Conservation (phyloP, 1,140 invertebrate species). For the Reticulitermes speratus region DNA sequence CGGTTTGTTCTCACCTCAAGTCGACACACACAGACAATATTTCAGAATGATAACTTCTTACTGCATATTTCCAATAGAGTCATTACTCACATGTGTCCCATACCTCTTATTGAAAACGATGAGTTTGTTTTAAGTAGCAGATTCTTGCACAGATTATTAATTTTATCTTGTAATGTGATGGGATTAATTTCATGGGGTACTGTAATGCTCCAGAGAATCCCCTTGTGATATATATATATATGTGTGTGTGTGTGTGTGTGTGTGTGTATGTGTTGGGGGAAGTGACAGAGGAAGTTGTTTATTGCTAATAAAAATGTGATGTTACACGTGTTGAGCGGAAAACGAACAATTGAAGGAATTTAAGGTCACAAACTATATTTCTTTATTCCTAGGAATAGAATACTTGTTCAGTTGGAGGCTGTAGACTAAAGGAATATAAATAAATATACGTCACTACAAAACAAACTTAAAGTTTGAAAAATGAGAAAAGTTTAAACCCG, state of each 20-base stretch:
- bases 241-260: neutral
- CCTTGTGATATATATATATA: neutral
- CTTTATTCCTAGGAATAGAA: neutral
- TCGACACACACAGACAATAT: too few relatives aligned
- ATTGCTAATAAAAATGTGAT: neutral
- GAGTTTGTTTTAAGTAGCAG: too few relatives aligned
- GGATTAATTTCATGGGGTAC: neutral
- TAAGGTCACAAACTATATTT: neutral
- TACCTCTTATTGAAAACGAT: too few relatives aligned
- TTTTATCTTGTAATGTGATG: neutral
- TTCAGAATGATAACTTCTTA: too few relatives aligned
- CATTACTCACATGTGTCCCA: too few relatives aligned
- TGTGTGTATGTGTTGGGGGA: neutral
- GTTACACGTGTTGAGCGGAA: neutral
- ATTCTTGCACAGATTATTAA: too few relatives aligned
- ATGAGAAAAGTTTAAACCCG: neutral
- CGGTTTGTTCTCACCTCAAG: too few relatives aligned
- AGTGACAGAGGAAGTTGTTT: neutral
- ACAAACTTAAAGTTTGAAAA: neutral
- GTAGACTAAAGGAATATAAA: neutral
- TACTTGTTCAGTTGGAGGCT: neutral
- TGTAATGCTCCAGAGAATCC: neutral
- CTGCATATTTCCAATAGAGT: too few relatives aligned
- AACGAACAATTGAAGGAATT: neutral
- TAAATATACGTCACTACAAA: neutral